Conservation (phyloP, 2,113 vertebrate genomes). For the Carassius carassius region DNA sequence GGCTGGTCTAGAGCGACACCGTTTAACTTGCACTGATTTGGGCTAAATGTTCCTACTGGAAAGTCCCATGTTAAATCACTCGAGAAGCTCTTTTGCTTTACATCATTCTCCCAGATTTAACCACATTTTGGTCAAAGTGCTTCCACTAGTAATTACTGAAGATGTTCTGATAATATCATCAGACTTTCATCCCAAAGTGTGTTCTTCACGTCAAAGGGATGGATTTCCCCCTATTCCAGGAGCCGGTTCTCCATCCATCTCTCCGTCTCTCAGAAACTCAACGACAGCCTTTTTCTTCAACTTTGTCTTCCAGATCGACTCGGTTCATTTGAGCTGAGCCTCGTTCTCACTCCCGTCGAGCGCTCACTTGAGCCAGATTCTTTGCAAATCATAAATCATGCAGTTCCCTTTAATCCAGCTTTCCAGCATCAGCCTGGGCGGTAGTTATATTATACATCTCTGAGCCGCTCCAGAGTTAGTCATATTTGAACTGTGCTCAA, state of each 20-base stretch:
- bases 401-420: conserved; percentile 34
- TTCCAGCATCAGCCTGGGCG: conserved; percentile 31
- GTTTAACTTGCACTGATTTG: background rate
- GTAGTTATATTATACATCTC: conserved; percentile 20
- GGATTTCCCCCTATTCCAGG: conserved; percentile 11
- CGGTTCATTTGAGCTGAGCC: conserved; percentile 31
- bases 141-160: background rate
- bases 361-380: background rate
- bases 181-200: background rate
- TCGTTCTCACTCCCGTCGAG: conserved; percentile 11
- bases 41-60: background rate
- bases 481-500: conserved; percentile 4
- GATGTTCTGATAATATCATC: conserved; percentile 6
- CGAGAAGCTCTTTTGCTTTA: background rate
- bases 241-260: conserved; percentile 16
- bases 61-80: conserved; percentile 14
- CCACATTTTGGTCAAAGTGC: background rate
- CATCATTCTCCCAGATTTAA: background rate
- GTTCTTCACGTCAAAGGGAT: background rate
- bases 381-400: conserved; percentile 22
- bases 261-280: conserved; percentile 15
- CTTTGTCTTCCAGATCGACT: conserved; percentile 31
- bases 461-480: conserved; percentile 6
- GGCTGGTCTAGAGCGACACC: background rate
- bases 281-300: background rate